phyloP scores from a whole-genome alignment of 2,888 invertebrate genomes.

The Microplitis deprimator region DNA sequence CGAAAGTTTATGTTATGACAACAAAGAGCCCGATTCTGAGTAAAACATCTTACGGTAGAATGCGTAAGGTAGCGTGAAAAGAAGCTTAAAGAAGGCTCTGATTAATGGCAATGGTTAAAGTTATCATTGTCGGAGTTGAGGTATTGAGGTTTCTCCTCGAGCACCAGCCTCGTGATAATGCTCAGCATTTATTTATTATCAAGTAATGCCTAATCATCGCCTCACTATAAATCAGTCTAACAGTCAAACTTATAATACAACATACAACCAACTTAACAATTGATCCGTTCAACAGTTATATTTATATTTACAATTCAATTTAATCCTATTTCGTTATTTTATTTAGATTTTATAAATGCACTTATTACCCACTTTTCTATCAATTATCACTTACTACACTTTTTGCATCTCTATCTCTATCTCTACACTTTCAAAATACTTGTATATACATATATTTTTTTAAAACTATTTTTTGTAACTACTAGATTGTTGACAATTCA shows the following conservation, averaged over 20 bases:
- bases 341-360: neutral
- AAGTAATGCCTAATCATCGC: slow-evolving; percentile 68
- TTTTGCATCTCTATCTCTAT: too few relatives aligned
- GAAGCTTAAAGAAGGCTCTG: slow-evolving; percentile 51
- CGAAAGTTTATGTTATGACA: slow-evolving; percentile 49
- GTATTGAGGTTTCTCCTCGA: slow-evolving; percentile 52
- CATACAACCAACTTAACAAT: neutral
- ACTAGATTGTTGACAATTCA: neutral
- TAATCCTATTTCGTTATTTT: slow-evolving; percentile 8
- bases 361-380: neutral
- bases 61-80: slow-evolving; percentile 53
- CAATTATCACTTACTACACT: too few relatives aligned
- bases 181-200: slow-evolving; percentile 63
- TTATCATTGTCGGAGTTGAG: slow-evolving; percentile 60
- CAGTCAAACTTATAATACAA: slow-evolving; percentile 39
- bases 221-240: slow-evolving; percentile 67
- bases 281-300: slow-evolving; percentile 12
- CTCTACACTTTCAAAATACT: neutral
- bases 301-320: slow-evolving; percentile 15
- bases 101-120: slow-evolving; percentile 63
- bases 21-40: slow-evolving; percentile 51
- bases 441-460: neutral
- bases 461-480: neutral
- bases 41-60: slow-evolving; percentile 26
- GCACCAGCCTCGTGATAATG: slow-evolving; percentile 61